A percentile compares a stretch with the other conserved stretches of the same genome.
phyloP scores from a whole-genome alignment of 1,140 invertebrate genomes.

The Aphis gossypii region DNA sequence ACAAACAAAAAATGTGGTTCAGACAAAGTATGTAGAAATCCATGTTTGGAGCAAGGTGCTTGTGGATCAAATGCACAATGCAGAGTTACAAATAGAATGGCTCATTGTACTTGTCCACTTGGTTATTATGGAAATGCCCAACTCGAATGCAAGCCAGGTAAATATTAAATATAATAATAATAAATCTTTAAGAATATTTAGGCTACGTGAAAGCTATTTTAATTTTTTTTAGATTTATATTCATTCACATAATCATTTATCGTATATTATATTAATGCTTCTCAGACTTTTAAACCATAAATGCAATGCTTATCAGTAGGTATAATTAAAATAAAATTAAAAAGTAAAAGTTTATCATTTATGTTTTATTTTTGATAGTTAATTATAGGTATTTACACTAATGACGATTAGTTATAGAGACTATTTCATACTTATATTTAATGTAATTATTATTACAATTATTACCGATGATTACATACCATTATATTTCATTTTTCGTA shows the following conservation, averaged over 20 bases:
- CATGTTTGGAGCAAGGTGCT: slow-evolving; percentile 76
- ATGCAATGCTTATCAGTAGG: not conserved
- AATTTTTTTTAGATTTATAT: not conserved
- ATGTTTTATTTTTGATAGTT: not conserved
- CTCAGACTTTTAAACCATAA: not conserved
- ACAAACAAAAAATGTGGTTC: slow-evolving; percentile 77
- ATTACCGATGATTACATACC: not conserved
- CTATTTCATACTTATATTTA: not conserved
- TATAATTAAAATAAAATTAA: not conserved
- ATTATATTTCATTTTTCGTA: not conserved
- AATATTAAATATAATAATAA: slow-evolving; percentile 33
- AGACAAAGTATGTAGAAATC: slow-evolving; percentile 81
- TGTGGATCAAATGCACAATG: slow-evolving; percentile 89
- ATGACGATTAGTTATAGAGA: not conserved
- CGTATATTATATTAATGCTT: not conserved
- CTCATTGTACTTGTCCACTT: slow-evolving; percentile 84
- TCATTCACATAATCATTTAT: not conserved
- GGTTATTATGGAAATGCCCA: slow-evolving; percentile 84
- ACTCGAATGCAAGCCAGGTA: slow-evolving; percentile 76
- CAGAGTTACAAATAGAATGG: slow-evolving; percentile 75
- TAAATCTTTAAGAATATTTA: not conserved
- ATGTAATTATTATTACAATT: not conserved
- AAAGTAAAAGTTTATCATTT: slow-evolving; percentile 13
- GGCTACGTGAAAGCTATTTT: not conserved
- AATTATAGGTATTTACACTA: not conserved